Evolutionary conservation across 2,113 vertebrate genomes (phyloP).

Genomic region (Onychostoma macrolepis): DNA sequence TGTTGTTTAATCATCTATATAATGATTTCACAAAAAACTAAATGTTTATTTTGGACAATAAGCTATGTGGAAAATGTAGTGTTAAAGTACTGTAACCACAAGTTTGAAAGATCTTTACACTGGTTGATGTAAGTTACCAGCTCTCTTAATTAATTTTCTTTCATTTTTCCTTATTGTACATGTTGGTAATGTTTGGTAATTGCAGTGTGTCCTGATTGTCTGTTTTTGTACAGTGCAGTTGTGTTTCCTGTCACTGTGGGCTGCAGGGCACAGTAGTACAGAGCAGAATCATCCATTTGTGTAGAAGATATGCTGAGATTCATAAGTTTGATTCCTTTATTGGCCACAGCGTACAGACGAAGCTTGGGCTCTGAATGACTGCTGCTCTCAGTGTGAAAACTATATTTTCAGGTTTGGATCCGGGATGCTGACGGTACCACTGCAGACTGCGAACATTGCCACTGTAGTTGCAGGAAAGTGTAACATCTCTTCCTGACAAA

Average conservation of each 20-base stretch:
- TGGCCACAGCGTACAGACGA: not conserved
- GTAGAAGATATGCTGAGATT: constrained; percentile 44
- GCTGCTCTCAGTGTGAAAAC: not conserved
- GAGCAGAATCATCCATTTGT: constrained; percentile 38
- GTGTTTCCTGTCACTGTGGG: constrained; percentile 1
- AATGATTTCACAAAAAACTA: too few species aligned
- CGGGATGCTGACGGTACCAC: constrained; percentile 33
- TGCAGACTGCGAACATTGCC: not conserved
- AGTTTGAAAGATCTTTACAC: too few species aligned
- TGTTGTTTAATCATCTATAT: too few species aligned
- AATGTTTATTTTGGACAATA: too few species aligned
- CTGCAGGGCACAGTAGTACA: constrained; percentile 51
- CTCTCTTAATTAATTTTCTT: not conserved
- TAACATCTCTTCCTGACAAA: not conserved
- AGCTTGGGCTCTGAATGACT: constrained; percentile 1
- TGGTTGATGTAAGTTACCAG: too few species aligned
- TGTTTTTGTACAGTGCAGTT: constrained; percentile 43
- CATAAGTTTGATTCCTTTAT: not conserved
- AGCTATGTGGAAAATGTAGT: too few species aligned
- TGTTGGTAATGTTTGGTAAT: not conserved
- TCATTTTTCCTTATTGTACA: too few species aligned
- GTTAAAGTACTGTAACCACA: too few species aligned
- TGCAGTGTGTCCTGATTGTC: not conserved
- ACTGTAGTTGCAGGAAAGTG: constrained; percentile 29
- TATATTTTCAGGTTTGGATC: constrained; percentile 3